These are phyloP conservation scores for Formica aserva DNA, from an alignment of 2,888 invertebrate species.

Conservation along the genomic window DNA sequence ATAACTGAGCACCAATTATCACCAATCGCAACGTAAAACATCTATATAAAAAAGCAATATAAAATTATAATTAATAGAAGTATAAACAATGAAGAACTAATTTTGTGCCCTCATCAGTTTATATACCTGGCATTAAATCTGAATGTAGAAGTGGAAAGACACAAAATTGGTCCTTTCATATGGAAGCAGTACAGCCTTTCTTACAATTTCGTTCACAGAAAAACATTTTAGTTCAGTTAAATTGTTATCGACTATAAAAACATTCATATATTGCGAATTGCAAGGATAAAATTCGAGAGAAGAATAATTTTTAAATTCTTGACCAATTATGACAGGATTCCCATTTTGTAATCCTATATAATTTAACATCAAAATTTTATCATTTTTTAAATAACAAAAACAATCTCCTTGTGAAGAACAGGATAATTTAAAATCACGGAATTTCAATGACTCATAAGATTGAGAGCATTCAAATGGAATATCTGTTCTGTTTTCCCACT, in stretches of 20 bases:
- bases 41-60: background rate
- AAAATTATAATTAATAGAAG: background rate
- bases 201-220: background rate
- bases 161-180: background rate
- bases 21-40: background rate
- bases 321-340: conserved; percentile 3
- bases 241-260: background rate
- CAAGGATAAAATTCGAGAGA: conserved; percentile 1
- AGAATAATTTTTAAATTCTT: conserved; percentile 15
- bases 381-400: conserved; percentile 16
- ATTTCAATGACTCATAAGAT: background rate
- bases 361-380: background rate
- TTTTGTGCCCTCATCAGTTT: background rate
- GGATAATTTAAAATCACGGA: background rate
- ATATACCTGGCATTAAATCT: background rate
- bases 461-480: conserved; percentile 3
- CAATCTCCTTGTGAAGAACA: background rate
- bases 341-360: background rate
- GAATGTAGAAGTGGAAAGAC: background rate
- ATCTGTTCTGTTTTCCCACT: background rate
- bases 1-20: background rate
- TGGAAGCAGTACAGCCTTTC: conserved; percentile 3
- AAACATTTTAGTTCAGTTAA: background rate
- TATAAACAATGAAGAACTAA: background rate
- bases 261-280: background rate